phyloP scores from a whole-genome alignment of 2,888 invertebrate genomes.

The Cephus runcator region DNA sequence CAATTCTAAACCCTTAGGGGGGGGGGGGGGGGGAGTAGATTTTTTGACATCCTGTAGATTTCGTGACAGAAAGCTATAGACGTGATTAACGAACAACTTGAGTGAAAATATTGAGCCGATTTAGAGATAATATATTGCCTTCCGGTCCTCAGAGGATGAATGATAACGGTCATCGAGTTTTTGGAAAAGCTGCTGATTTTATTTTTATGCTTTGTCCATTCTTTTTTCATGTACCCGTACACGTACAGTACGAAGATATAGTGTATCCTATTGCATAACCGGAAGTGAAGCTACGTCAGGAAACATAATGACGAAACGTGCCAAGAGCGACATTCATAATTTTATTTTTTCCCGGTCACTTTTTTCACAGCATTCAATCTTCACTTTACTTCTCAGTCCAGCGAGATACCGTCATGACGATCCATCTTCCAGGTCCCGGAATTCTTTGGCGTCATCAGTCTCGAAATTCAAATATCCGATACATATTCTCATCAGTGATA shows the following conservation, averaged over 20 bases:
- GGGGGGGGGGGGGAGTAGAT: accelerated
- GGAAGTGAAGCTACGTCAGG: background rate
- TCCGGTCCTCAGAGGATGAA: too few species aligned
- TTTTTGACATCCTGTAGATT: too few species aligned
- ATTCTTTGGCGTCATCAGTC: background rate
- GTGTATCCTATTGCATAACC: background rate
- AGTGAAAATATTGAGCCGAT: too few species aligned
- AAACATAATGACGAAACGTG: background rate
- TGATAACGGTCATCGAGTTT: background rate
- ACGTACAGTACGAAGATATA: background rate
- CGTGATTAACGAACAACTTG: too few species aligned
- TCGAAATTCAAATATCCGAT: background rate
- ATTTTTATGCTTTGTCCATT: background rate
- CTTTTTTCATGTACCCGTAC: background rate
- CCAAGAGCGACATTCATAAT: background rate
- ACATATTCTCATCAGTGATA: slow-evolving; percentile 39
- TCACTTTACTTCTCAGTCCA: background rate
- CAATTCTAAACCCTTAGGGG: background rate
- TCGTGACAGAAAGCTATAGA: too few species aligned
- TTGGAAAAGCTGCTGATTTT: background rate
- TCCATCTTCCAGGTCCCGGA: too few species aligned
- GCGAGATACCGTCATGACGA: too few species aligned
- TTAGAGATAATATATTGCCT: too few species aligned
- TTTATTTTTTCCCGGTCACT: background rate
- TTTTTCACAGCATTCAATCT: background rate